Evolutionary conservation across 2,888 invertebrate genomes (phyloP).

Genomic region (Muschampia plurimacula): DNA sequence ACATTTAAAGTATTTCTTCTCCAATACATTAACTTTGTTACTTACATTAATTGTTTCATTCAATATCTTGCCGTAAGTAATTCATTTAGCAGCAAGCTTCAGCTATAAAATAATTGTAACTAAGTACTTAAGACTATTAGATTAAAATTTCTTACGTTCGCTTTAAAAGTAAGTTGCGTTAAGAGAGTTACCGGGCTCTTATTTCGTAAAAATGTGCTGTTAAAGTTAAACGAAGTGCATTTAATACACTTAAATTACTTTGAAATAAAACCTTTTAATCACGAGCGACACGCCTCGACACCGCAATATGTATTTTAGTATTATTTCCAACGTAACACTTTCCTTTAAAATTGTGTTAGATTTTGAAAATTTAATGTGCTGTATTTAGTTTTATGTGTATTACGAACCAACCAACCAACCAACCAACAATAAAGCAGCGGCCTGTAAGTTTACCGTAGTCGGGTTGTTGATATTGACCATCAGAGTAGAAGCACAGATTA

Average conservation of each 20-base stretch:
- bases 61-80: background rate
- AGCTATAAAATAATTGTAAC: constrained; percentile 27
- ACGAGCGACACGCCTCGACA: constrained; percentile 28
- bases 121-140: constrained; percentile 30
- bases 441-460: no score
- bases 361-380: background rate
- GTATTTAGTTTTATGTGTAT: background rate
- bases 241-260: constrained; percentile 33
- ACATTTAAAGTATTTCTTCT: no score
- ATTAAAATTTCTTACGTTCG: constrained; percentile 34
- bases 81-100: constrained; percentile 11
- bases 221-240: constrained; percentile 32
- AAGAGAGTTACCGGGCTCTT: constrained; percentile 31
- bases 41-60: background rate
- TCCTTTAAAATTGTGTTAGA: constrained; percentile 3
- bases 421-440: no score
- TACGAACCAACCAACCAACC: no score
- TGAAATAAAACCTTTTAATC: constrained; percentile 30
- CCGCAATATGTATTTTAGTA: constrained; percentile 22
- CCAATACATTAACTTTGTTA: no score
- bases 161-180: constrained; percentile 32
- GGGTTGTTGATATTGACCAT: no score
- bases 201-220: constrained; percentile 32
- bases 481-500: no score
- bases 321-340: constrained; percentile 4